Evolutionary conservation across 2,113 vertebrate genomes (phyloP), one percentile per base, ranked within the genome.

Genomic region (Hippoglossus stenolepis): DNA sequence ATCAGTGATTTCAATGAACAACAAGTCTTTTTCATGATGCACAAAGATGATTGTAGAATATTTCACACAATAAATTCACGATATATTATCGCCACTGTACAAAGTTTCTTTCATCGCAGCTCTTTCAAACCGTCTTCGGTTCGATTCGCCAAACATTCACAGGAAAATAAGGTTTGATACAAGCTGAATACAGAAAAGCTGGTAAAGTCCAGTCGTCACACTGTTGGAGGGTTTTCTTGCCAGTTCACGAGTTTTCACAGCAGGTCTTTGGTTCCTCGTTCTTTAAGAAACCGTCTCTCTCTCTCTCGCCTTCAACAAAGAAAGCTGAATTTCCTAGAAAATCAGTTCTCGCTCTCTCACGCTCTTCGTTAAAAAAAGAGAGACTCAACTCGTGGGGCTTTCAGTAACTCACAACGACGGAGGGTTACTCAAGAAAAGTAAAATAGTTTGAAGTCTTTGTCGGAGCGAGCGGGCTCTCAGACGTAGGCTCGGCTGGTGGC

Each of bases 401-500:
- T 57, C 62, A 40, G 58, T 61, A 57, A 64, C n/a, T 68, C 62
- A 75, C 45, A 82, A n/a, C 3, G 2, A 77, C 54, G 28, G 40
- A 61, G 35, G 3, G 14, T 85, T 18, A 20, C 43, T 54, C 2
- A 43, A 69, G 24, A 62, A 70, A 28, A 26, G 20, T 18, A 1
- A 65, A 75, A 65, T 51, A 38, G 76, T 45, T 64, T 35, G 38
- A 31, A 73, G 87, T 90, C 76, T 6, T 31, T 81, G 4, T 23
- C 13, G 4, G 40, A 26, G 61, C 4, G 24, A 10, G 2, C 3
- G 23, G 1, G 3, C 6, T 69, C 58, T 94, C 75, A 95, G 45
- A 95, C 93, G 21, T 94, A 94, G 57, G 92, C 93, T 35, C 68
- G 78, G 87, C 93, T 94, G 83, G 70, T 86, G 61, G 83, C 87